A percentile compares a stretch with the other conserved stretches of the same genome.
Evolutionary conservation across 92 coral and sea anemone species (phyloP).

Genomic region (Parazoanthus darwini): DNA sequence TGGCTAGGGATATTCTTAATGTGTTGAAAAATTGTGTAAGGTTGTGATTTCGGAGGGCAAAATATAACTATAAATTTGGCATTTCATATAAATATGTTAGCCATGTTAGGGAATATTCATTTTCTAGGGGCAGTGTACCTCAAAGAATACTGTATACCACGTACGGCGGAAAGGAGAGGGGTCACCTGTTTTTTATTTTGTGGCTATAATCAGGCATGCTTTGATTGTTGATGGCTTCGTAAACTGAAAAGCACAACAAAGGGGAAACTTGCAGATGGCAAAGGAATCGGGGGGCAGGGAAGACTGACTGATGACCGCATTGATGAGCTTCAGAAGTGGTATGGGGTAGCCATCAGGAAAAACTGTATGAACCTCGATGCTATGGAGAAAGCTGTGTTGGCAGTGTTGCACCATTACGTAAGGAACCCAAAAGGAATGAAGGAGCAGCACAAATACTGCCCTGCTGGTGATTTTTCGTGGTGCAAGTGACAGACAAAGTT

Average conservation of each 20-base stretch:
- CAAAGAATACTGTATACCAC: too few relatives aligned
- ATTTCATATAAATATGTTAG: too few relatives aligned
- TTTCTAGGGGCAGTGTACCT: too few relatives aligned
- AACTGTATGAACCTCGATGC: neutral
- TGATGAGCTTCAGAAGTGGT: neutral
- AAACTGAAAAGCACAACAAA: neutral
- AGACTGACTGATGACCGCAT: neutral
- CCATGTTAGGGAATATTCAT: too few relatives aligned
- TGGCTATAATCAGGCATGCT: too few relatives aligned
- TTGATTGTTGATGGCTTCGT: neutral
- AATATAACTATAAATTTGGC: too few relatives aligned
- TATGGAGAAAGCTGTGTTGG: neutral
- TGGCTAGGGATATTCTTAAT: too few relatives aligned
- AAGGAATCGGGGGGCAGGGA: too few relatives aligned
- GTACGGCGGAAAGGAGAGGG: too few relatives aligned
- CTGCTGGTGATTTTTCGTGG: neutral
- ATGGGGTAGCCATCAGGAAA: neutral
- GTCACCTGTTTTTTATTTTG: too few relatives aligned
- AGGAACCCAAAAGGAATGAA: neutral
- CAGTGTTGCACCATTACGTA: neutral
- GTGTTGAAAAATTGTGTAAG: too few relatives aligned
- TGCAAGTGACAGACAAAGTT: neutral
- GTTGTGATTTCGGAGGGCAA: too few relatives aligned
- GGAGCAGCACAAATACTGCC: neutral
- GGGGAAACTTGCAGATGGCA: neutral